These are phyloP conservation scores for Phalacrocorax brasilianus DNA, from an alignment of 2,113 vertebrate genomes.

Conservation along the genomic window DNA sequence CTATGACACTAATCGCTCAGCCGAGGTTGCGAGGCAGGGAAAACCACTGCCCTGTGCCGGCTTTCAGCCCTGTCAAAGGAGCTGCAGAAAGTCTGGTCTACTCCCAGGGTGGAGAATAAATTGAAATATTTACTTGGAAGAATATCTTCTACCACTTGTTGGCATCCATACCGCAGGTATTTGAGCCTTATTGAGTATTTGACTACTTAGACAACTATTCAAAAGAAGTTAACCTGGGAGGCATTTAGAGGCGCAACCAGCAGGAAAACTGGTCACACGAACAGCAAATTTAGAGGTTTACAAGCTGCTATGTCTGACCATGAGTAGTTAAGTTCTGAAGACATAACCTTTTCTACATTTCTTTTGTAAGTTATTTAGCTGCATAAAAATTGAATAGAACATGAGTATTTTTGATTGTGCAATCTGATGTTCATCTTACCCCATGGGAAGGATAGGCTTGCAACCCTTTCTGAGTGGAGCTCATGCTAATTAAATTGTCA, in stretches of 20 bases:
- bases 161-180: fast-evolving
- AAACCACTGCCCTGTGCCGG: neutral
- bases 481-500: neutral
- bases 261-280: neutral
- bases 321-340: neutral
- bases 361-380: neutral
- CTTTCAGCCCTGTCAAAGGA: neutral
- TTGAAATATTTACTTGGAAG: neutral
- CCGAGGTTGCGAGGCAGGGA: neutral
- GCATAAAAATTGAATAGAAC: neutral
- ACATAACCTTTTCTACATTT: neutral
- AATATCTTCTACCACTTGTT: neutral
- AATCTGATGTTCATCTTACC: neutral
- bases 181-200: neutral
- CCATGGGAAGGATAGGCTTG: neutral
- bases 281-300: neutral
- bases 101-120: neutral
- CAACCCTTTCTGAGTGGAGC: neutral
- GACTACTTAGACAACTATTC: neutral
- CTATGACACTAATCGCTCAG: neutral
- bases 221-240: neutral
- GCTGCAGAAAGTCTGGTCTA: neutral
- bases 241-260: neutral
- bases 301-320: neutral
- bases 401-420: neutral